phyloP scores from a whole-genome alignment of 92 coral and sea anemone genomes.

The Paramuricea clavata region DNA sequence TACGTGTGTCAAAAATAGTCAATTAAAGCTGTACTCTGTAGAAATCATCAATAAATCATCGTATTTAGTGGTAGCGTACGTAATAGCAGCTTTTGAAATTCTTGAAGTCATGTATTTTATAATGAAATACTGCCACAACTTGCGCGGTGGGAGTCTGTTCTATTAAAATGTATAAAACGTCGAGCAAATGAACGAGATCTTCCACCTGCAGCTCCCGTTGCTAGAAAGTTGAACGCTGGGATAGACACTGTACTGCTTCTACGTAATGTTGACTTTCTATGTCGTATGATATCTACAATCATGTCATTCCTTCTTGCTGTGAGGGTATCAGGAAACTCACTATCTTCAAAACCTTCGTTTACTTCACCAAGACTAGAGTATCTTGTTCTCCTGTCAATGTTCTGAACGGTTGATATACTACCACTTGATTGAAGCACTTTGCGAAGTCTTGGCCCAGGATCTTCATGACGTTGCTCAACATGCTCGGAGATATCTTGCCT shows the following conservation, averaged over 20 bases:
- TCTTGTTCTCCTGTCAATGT: neutral
- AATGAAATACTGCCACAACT: neutral
- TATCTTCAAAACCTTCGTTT: slow-evolving; percentile 7
- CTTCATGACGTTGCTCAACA: neutral
- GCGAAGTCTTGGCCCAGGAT: neutral
- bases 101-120: neutral
- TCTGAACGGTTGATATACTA: neutral
- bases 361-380: neutral
- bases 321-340: neutral
- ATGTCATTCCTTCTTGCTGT: slow-evolving; percentile 11
- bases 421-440: neutral
- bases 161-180: neutral
- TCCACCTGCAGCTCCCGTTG: neutral
- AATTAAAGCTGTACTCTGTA: no score
- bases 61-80: no score
- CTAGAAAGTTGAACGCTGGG: neutral
- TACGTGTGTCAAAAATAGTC: no score
- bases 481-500: neutral
- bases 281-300: neutral
- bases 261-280: neutral
- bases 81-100: neutral
- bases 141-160: neutral
- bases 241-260: neutral
- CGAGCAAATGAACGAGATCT: neutral
- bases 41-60: no score